A percentile compares a stretch with the other conserved stretches of the same genome.
phyloP scores from a whole-genome alignment of 2,113 vertebrate genomes.

The Equus quagga region DNA sequence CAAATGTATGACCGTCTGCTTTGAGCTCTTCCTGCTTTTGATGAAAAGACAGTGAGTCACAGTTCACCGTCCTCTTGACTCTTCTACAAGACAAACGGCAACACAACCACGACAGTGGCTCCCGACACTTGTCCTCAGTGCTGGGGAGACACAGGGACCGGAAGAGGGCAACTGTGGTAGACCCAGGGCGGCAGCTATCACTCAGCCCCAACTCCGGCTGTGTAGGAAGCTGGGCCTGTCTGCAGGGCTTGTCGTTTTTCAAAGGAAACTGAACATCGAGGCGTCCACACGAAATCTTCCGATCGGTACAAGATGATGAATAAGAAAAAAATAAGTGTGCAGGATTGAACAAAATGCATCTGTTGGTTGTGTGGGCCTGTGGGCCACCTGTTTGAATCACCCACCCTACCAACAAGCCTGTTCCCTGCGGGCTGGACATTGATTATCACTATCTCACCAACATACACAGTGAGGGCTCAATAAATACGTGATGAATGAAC shows the following conservation, averaged over 20 bases:
- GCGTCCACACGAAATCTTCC: background rate
- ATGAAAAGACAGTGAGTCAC: background rate
- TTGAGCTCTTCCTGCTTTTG: background rate
- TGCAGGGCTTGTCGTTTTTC: background rate
- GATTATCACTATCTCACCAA: too few species aligned
- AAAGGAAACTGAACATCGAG: background rate
- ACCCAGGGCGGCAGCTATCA: background rate
- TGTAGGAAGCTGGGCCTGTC: background rate
- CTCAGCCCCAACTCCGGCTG: background rate
- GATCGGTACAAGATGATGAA: background rate
- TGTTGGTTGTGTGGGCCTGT: background rate
- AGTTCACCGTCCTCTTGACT: background rate
- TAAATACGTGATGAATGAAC: background rate
- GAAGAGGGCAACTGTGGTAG: background rate
- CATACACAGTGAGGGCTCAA: background rate
- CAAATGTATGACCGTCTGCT: background rate
- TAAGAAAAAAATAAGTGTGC: background rate
- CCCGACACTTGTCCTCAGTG: background rate
- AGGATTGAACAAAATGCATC: background rate
- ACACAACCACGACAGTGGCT: too few species aligned
- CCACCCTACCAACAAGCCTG: background rate
- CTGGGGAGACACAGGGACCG: background rate
- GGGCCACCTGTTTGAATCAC: background rate
- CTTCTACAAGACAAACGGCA: background rate
- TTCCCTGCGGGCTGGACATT: background rate